A percentile compares a stretch with the other conserved stretches of the same genome.
Evolutionary conservation across 2,888 invertebrate genomes (phyloP).

Genomic region (Clanis bilineata): DNA sequence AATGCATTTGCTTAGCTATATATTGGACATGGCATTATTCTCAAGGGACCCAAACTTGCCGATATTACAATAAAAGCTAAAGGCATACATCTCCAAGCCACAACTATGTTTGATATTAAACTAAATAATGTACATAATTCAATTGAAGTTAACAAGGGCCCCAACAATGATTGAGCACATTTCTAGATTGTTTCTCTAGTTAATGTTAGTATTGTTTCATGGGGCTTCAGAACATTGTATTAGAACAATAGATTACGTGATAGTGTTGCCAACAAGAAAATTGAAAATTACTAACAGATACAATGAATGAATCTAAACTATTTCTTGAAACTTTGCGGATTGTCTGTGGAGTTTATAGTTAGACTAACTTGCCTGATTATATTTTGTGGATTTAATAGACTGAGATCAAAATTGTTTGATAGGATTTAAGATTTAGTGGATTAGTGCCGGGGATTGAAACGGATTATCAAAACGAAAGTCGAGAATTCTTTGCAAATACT

Average conservation of each 20-base stretch:
- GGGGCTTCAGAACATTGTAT: conserved; percentile 1
- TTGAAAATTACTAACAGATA: background rate
- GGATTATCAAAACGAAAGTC: no score
- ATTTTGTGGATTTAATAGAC: no score
- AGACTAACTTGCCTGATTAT: background rate
- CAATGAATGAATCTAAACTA: background rate
- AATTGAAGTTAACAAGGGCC: conserved; percentile 14
- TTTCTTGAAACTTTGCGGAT: background rate
- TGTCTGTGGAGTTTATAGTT: background rate
- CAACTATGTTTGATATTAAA: conserved; percentile 5
- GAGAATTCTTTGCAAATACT: no score
- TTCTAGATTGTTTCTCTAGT: background rate
- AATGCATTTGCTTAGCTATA: no score
- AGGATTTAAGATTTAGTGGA: no score
- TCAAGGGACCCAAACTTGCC: no score
- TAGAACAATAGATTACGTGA: conserved; percentile 4
- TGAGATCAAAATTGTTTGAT: no score
- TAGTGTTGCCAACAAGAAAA: background rate
- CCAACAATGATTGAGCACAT: conserved; percentile 8
- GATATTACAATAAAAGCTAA: background rate
- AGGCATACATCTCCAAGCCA: background rate
- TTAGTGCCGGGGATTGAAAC: no score
- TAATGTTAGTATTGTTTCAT: conserved; percentile 10
- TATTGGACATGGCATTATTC: no score
- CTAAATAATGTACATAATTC: conserved; percentile 11